Evolutionary conservation across 2,113 vertebrate species (phyloP).

Genomic region (Anolis sagrei): DNA sequence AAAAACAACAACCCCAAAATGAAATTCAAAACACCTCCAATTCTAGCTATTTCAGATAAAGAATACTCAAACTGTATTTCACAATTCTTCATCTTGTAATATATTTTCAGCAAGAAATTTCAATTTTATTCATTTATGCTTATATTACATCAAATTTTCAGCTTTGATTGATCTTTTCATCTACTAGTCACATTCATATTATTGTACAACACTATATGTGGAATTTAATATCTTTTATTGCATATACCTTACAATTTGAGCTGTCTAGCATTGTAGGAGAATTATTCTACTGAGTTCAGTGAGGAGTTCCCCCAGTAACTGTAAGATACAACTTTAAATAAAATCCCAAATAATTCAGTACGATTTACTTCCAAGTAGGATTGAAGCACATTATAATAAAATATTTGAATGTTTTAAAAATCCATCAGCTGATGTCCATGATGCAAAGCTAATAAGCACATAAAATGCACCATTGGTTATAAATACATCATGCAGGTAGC

Average conservation of each 20-base stretch:
- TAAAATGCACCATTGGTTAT: neutral
- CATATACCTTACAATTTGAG: neutral
- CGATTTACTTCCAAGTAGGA: neutral
- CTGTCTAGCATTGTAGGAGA: neutral
- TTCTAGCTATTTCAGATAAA: too few species aligned
- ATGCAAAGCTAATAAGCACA: neutral
- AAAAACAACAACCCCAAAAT: too few species aligned
- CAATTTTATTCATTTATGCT: neutral
- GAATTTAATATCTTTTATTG: neutral
- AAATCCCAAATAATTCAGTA: neutral
- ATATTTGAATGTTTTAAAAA: neutral
- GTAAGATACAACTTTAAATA: neutral
- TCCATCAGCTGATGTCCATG: neutral
- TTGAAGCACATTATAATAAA: neutral
- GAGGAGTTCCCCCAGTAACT: neutral
- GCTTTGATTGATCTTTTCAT: neutral
- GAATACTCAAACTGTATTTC: neutral
- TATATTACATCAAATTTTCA: neutral
- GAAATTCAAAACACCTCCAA: too few species aligned
- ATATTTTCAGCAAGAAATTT: neutral
- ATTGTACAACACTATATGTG: neutral
- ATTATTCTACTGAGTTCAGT: neutral
- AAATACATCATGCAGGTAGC: neutral
- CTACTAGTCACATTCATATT: neutral
- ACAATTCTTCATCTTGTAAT: constrained; percentile 1